Evolutionary conservation across 2,797 vertebrate genomes (phyloP), one percentile per base, ranked within the genome.

Genomic region (Malacoctenus gilli): DNA sequence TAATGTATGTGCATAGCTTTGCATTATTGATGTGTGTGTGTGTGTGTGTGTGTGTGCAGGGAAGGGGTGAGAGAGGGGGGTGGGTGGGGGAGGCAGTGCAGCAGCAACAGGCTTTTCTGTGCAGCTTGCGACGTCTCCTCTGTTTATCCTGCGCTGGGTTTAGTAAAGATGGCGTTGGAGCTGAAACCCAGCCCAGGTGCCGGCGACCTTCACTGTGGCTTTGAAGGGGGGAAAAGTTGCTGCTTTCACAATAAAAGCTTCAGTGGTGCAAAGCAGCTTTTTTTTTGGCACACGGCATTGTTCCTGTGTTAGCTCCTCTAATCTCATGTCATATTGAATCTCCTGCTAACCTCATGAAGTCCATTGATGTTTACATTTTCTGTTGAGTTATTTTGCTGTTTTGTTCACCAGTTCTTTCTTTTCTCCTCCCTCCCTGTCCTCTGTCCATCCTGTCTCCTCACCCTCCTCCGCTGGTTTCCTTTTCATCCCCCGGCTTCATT

Each of bases 11-110:
- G 76, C 66, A 5, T 19, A 79, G 77, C 73, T 68, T 75, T 80
- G 62, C 69, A 58, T 68, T 73, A 42, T 34, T 46, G 51, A 42
- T 70, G 50, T 59, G 66, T 80, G 42, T 77, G 79, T 80, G 82
- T 80, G 41, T 77, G 78, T 80, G 82, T 25, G 30, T 32, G 9
- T 32, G 30, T 68, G 78, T 79, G 75, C 74, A 79, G 75, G 55
- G 73, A 56, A 22, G 81, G 77, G 81, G 82, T 84, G 84, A 84
- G 83, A 84, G 70, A 78, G 76, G 79, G 75, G 46, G 66, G 59
- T n/a, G 59, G 66, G 60, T 47, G 68, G 52, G 43, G 54, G 49
- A 55, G 56, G 62, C 53, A 41, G 57, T n/a, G 2, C n/a, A n/a
- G n/a, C n/a, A n/a, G n/a, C 19, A 52, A 38, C 30, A 13, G 31